These are phyloP conservation scores for Sicus ferrugineus DNA, from an alignment of 2,888 invertebrate species.

Conservation along the genomic window DNA sequence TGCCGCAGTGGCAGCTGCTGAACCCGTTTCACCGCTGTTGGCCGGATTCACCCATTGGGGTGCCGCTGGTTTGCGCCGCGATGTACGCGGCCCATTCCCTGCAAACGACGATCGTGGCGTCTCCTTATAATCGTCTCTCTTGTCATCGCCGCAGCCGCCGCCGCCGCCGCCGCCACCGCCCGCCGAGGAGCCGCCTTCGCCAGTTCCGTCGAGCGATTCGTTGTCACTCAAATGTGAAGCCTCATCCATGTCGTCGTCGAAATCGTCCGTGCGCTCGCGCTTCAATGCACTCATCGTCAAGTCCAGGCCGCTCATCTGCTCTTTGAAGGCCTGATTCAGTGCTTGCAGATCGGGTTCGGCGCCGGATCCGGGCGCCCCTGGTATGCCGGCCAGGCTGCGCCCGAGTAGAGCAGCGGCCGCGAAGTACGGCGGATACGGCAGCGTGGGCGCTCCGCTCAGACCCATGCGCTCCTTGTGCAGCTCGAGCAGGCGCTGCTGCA, in stretches of 20 bases:
- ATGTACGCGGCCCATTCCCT: slow-evolving; percentile 65
- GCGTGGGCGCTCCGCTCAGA: slow-evolving; percentile 75
- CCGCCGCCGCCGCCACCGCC: slow-evolving; percentile 47
- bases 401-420: slow-evolving; percentile 72
- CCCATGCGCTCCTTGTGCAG: slow-evolving; percentile 87
- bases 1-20: slow-evolving; percentile 40
- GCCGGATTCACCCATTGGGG: slow-evolving; percentile 96
- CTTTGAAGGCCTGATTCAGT: slow-evolving; percentile 72
- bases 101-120: slow-evolving; percentile 48
- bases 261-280: slow-evolving; percentile 70
- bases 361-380: slow-evolving; percentile 77
- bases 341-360: slow-evolving; percentile 68
- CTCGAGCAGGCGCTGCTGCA: slow-evolving; percentile 88
- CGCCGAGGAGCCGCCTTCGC: slow-evolving; percentile 57
- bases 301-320: slow-evolving; percentile 85
- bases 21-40: slow-evolving; percentile 66
- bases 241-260: slow-evolving; percentile 75
- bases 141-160: slow-evolving; percentile 49
- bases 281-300: slow-evolving; percentile 84
- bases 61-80: slow-evolving; percentile 90
- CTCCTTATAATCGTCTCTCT: slow-evolving; percentile 42
- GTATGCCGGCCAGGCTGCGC: slow-evolving; percentile 71
- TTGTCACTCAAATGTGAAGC: slow-evolving; percentile 60
- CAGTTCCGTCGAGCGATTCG: slow-evolving; percentile 54
- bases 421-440: slow-evolving; percentile 83